Conservation (phyloP, 2,797 vertebrate genomes). For the Apogon hyalosoma region DNA sequence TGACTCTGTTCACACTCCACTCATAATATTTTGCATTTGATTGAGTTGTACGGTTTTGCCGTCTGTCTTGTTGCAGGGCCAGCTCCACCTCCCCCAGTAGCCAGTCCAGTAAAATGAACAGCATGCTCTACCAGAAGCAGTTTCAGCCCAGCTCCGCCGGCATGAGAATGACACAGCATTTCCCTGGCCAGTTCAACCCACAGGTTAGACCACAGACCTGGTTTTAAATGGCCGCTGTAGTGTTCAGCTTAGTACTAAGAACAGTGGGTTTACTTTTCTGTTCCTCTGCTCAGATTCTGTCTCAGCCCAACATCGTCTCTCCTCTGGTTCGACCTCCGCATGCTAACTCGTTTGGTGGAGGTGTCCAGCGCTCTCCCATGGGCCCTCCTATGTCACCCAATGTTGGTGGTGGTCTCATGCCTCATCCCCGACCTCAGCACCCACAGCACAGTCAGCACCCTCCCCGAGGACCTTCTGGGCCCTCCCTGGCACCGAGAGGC, state of each 20-base stretch:
- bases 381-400: conserved; percentile 88
- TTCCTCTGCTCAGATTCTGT: conserved; percentile 88
- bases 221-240: background rate
- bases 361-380: conserved; percentile 93
- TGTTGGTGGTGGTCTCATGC: conserved; percentile 92
- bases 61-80: conserved; percentile 81
- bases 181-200: conserved; percentile 95
- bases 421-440: conserved; percentile 89
- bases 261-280: background rate
- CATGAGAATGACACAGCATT: conserved; percentile 95
- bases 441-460: conserved; percentile 86
- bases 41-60: background rate
- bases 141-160: conserved; percentile 91
- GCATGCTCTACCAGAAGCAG: conserved; percentile 98
- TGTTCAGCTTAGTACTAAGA: background rate
- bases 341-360: conserved; percentile 92
- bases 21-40: background rate
- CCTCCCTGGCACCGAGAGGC: conserved; percentile 89
- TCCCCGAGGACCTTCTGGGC: conserved; percentile 88
- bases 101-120: conserved; percentile 98
- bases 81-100: conserved; percentile 97
- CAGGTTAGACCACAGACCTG: conserved; percentile 83
- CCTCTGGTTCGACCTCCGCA: conserved; percentile 94
- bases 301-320: conserved; percentile 96
- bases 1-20: no score